These are phyloP conservation scores for Austrolebias charrua DNA, from an alignment of 2,797 vertebrate species.

Conservation along the genomic window DNA sequence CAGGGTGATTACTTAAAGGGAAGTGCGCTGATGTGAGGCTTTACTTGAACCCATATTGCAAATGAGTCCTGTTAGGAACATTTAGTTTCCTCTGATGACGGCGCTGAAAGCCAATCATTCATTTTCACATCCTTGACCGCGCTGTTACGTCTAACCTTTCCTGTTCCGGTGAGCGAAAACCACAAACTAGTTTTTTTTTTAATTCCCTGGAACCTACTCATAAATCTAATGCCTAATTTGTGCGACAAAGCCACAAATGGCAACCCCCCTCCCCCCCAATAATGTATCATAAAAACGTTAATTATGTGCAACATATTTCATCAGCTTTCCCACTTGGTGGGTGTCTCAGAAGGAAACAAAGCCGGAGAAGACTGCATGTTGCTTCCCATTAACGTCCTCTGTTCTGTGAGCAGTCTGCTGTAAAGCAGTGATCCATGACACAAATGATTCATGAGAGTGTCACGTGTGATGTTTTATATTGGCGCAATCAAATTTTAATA, in stretches of 20 bases:
- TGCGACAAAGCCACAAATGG: constrained; percentile 13
- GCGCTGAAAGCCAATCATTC: neutral
- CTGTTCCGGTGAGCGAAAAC: constrained; percentile 5
- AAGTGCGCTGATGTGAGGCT: too few relatives aligned
- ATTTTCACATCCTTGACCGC: constrained; percentile 32
- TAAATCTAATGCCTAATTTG: neutral
- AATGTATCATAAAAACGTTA: constrained; percentile 18
- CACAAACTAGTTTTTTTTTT: constrained; percentile 12
- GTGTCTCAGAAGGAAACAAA: constrained; percentile 36
- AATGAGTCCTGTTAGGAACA: neutral
- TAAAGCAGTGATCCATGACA: constrained; percentile 66
- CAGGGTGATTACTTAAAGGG: too few relatives aligned
- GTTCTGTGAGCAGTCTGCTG: constrained; percentile 26
- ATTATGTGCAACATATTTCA: constrained; percentile 32
- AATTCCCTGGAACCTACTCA: neutral
- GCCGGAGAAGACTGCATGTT: constrained; percentile 17
- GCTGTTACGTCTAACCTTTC: constrained; percentile 15
- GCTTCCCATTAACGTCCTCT: constrained; percentile 35
- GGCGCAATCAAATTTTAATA: constrained; percentile 73
- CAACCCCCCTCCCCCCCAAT: constrained; percentile 25
- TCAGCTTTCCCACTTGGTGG: constrained; percentile 32
- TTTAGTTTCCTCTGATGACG: neutral
- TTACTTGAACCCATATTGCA: too few relatives aligned
- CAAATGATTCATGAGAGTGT: constrained; percentile 69
- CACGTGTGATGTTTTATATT: constrained; percentile 68